phyloP scores from a whole-genome alignment of 2,113 vertebrate species.

The Shinisaurus crocodilurus region DNA sequence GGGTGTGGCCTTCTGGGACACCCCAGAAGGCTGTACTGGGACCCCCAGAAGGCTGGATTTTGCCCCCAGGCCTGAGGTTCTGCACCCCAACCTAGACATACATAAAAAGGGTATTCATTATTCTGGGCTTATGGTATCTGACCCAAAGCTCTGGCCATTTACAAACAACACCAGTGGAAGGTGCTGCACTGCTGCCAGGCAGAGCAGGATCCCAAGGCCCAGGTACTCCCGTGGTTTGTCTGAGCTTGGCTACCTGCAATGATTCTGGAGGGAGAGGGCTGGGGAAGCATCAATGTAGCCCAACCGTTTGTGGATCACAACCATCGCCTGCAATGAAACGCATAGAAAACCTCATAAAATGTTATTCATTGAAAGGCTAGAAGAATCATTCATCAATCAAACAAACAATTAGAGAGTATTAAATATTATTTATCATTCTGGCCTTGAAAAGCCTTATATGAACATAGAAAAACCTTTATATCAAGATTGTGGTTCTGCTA shows the following conservation, averaged over 20 bases:
- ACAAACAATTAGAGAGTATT: background rate
- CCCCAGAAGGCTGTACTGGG: too few species aligned
- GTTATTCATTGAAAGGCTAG: background rate
- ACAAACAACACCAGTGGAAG: background rate
- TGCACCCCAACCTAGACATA: too few species aligned
- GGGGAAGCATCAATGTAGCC: background rate
- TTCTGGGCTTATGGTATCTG: background rate
- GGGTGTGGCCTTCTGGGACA: too few species aligned
- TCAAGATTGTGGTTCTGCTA: background rate
- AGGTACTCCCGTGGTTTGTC: background rate
- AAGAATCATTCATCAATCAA: background rate
- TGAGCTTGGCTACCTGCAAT: background rate
- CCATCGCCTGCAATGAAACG: background rate
- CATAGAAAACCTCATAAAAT: background rate
- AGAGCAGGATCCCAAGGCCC: background rate
- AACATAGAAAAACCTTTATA: background rate
- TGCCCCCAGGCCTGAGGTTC: too few species aligned
- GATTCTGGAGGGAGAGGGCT: background rate
- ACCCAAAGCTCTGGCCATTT: background rate
- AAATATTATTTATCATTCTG: background rate
- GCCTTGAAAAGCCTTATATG: background rate
- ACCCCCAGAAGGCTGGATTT: too few species aligned
- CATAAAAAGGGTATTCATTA: background rate
- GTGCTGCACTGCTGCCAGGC: too few species aligned
- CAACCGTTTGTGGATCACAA: background rate